Evolutionary conservation across 2,797 vertebrate genomes (phyloP).

Genomic region (Lithobates sylvaticus): DNA sequence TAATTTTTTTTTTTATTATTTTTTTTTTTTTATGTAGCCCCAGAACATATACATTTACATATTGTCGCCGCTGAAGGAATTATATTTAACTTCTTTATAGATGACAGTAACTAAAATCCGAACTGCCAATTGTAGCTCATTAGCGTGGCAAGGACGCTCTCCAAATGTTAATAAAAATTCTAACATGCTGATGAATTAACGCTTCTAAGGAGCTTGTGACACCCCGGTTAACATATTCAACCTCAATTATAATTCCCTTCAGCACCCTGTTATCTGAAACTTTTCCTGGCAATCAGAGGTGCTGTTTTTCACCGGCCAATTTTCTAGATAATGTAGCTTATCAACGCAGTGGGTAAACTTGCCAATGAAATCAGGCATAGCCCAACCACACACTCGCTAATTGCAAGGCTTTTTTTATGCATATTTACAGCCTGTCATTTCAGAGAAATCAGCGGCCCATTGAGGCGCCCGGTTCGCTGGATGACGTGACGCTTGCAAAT

Average conservation of each 20-base stretch:
- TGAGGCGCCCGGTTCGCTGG: conserved; percentile 92
- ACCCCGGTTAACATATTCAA: conserved; percentile 99
- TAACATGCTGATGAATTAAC: conserved; percentile 96
- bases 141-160: conserved; percentile 84
- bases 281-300: conserved; percentile 99
- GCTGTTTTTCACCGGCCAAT: conserved; percentile 99
- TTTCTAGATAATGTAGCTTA: conserved; percentile 99
- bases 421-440: conserved; percentile 99
- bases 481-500: conserved; percentile 97
- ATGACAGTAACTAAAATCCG: conserved; percentile 88
- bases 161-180: conserved; percentile 94
- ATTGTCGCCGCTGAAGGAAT: conserved; percentile 82
- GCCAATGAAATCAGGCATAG: conserved; percentile 98
- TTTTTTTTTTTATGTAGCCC: conserved; percentile 60
- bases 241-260: conserved; percentile 99
- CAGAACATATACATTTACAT: conserved; percentile 91
- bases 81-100: conserved; percentile 85
- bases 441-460: conserved; percentile 98
- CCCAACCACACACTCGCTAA: conserved; percentile 97
- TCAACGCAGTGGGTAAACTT: conserved; percentile 98
- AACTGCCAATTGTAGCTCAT: conserved; percentile 87
- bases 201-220: conserved; percentile 94
- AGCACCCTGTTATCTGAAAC: conserved; percentile 99
- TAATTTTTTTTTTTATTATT: conserved; percentile 61
- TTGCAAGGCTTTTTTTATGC: conserved; percentile 98